A percentile compares a stretch with the other conserved stretches of the same genome.
Evolutionary conservation across 2,113 vertebrate genomes (phyloP).

Genomic region (Rhea americana): DNA sequence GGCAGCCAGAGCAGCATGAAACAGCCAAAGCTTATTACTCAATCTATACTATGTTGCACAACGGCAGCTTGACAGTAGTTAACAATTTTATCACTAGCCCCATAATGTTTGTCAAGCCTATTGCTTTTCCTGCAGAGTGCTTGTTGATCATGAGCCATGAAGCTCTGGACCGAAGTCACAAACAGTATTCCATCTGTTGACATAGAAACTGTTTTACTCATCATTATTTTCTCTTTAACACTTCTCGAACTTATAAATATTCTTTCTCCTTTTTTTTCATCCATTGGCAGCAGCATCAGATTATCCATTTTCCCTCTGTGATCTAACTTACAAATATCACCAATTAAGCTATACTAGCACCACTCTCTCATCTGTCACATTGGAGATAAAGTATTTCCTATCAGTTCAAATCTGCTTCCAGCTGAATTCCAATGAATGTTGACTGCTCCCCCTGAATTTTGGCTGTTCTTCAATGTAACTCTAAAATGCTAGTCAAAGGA

Average conservation of each 20-base stretch:
- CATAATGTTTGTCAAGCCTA: not conserved
- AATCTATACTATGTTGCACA: not conserved
- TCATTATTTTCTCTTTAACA: not conserved
- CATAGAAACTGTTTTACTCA: not conserved
- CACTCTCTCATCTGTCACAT: not conserved
- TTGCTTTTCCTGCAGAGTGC: conserved; percentile 1
- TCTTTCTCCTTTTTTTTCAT: not conserved
- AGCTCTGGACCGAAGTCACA: not conserved
- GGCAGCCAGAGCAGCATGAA: not conserved
- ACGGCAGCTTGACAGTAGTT: conserved; percentile 6
- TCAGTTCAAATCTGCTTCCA: not conserved
- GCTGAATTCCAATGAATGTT: not conserved
- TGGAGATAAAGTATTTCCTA: not conserved
- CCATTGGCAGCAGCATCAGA: not conserved
- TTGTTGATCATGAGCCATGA: not conserved
- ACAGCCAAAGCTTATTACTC: not conserved
- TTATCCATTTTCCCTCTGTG: not conserved
- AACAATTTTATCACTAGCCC: conserved; percentile 15
- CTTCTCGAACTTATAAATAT: not conserved
- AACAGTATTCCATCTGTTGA: not conserved
- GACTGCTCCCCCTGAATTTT: not conserved
- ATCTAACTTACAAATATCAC: not conserved
- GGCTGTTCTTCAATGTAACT: not conserved
- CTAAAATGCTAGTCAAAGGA: not conserved
- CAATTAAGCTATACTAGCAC: not conserved